Base-by-base conservation (phyloP, 1,140 invertebrate species). In the Rhyzopertha dominica region DNA sequence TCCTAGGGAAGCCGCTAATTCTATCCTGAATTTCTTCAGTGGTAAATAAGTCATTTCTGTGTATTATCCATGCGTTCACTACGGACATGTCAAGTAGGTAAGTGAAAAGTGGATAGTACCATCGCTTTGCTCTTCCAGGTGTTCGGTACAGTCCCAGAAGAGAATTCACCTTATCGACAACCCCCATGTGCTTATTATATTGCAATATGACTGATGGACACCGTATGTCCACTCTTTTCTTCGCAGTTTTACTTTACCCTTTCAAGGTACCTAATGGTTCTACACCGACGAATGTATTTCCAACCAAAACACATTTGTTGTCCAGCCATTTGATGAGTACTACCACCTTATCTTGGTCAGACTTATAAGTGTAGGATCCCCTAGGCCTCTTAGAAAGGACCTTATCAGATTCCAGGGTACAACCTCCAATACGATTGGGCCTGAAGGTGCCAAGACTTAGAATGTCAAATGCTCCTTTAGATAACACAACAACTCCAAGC, bases 101-200 rank as follows among this genome's bases (percentile, higher is more conserved):
- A 2, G 31, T n/a, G n/a, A 44, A 44, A 10, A 46, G 10, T 4
- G 34, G 43, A 20, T 38, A 38, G 31, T 46, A 46, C 35, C 43
- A 46, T 3, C 43, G 32, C 13, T 38, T 39, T 5, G 43, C 25
- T 46, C 20, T 46, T 12, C 22, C 18, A 10, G 35, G 43, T 23
- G 17, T 44, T 17, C n/a, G 37, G 23, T 39, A 46, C 17, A 46
- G 22, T 12, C 34, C 35, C 17, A 39, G 22, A 8, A 46, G 31
- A n/a, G 35, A 23, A 28, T 46, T 46, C 1, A 14, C 36, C 16
- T 37, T 46, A 13, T 46, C 35, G 1, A 46, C 43, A 3, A 23
- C 35, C 5, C 31, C 31, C 42, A 44, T 34, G 16, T 44, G 42
- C 34, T 19, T 41, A 19, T 47, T 47, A 23, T 47, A 47, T n/a